A percentile compares a stretch with the other conserved stretches of the same genome.
Evolutionary conservation across 2,888 invertebrate species (phyloP).

Genomic region (Meteorus colon): DNA sequence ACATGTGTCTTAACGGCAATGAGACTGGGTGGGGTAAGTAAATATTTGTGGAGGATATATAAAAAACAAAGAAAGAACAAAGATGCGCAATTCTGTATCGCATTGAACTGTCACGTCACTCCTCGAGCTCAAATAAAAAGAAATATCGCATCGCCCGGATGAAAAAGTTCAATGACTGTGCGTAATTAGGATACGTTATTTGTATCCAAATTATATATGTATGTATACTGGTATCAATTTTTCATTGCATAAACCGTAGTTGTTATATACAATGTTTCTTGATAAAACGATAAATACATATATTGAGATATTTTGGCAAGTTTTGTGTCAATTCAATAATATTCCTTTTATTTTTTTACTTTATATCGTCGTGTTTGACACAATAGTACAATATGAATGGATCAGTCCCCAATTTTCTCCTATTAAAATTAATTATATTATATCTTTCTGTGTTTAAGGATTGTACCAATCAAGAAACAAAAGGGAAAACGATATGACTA

Average conservation of each 20-base stretch:
- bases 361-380: background rate
- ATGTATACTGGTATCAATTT: conserved; percentile 59
- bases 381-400: conserved; percentile 14
- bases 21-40: background rate
- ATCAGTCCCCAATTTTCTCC: conserved; percentile 22
- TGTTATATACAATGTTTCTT: conserved; percentile 67
- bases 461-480: conserved; percentile 99
- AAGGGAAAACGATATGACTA: conserved; percentile 96
- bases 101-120: conserved; percentile 32
- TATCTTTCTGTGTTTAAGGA: conserved; percentile 75
- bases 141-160: conserved; percentile 21
- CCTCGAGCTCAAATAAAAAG: conserved; percentile 41
- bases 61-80: background rate
- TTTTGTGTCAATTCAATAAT: conserved; percentile 34
- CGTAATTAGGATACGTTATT: conserved; percentile 41
- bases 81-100: background rate
- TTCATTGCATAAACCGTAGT: conserved; percentile 63
- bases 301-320: conserved; percentile 69
- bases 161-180: background rate
- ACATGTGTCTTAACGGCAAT: background rate
- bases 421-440: conserved; percentile 31
- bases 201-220: conserved; percentile 53
- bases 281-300: conserved; percentile 63
- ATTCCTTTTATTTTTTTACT: conserved; percentile 1
- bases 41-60: conserved; percentile 23